A percentile compares a stretch with the other conserved stretches of the same genome.
These are phyloP conservation scores for Muntiacus reevesi DNA, from an alignment of 2,113 vertebrate species.

Conservation along the genomic window DNA sequence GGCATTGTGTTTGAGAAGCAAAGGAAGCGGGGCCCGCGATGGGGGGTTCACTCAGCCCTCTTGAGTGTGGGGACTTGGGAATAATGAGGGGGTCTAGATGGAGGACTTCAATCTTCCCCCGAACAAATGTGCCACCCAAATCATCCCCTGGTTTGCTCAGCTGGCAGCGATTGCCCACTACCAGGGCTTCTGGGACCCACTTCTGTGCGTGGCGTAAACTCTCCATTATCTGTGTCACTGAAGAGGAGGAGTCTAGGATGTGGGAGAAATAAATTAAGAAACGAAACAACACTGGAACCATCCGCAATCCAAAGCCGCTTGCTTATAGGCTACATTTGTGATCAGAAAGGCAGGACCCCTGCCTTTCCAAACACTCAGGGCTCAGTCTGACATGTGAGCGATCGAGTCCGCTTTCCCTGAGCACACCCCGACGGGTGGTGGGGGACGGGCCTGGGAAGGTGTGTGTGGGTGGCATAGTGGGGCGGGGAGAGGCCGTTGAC, in stretches of 20 bases:
- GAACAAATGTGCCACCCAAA: neutral
- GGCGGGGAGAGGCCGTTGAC: neutral
- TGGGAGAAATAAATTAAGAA: conserved; percentile 54
- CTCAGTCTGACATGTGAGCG: conserved; percentile 36
- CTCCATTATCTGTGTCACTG: neutral
- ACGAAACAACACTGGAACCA: conserved; percentile 56
- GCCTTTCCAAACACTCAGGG: conserved; percentile 62
- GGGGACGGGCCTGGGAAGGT: neutral
- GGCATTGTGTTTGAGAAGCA: neutral
- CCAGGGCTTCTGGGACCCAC: neutral
- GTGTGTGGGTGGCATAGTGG: neutral
- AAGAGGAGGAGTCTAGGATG: conserved; percentile 45
- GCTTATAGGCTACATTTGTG: conserved; percentile 60
- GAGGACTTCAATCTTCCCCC: neutral
- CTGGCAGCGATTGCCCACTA: neutral
- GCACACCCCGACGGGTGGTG: conserved; percentile 58
- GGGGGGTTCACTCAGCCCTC: neutral
- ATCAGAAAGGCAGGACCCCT: conserved; percentile 13
- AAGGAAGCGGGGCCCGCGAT: neutral
- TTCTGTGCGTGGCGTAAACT: neutral
- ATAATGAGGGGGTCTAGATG: neutral
- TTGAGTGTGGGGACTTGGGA: neutral
- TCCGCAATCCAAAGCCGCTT: conserved; percentile 51
- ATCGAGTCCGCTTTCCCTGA: conserved; percentile 65
- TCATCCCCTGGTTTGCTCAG: neutral